A percentile compares a stretch with the other conserved stretches of the same genome.
Conservation (phyloP, 2,797 vertebrate species). For the Spinibarbus caldwelli region DNA sequence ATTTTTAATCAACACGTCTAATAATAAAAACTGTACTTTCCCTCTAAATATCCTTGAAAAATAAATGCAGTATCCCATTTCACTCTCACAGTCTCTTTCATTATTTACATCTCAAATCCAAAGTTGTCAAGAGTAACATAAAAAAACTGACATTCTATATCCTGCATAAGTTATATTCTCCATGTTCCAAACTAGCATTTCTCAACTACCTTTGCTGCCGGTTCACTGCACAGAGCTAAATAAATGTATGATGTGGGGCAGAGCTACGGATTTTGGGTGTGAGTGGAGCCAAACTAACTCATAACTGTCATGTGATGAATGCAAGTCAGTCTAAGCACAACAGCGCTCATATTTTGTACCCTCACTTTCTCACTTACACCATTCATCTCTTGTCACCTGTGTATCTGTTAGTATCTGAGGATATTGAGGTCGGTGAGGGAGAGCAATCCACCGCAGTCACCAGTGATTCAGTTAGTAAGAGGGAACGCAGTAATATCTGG, state of each 20-base stretch:
- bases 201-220: not conserved
- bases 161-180: not conserved
- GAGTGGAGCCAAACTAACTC: slow-evolving; percentile 2
- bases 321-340: slow-evolving; percentile 6
- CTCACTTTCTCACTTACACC: not conserved
- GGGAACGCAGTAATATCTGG: slow-evolving; percentile 1
- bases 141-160: not conserved
- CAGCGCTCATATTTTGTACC: slow-evolving; percentile 4
- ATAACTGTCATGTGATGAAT: slow-evolving; percentile 22
- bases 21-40: not conserved
- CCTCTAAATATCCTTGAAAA: not conserved
- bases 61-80: not conserved
- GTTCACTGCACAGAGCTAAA: slow-evolving; percentile 20
- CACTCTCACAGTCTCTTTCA: not conserved
- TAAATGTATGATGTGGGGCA: slow-evolving; percentile 16
- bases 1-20: not conserved
- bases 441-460: not conserved
- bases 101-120: not conserved
- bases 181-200: slow-evolving; percentile 1
- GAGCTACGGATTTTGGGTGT: not conserved
- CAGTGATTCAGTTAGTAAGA: slow-evolving; percentile 11
- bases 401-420: not conserved
- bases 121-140: slow-evolving; percentile 5
- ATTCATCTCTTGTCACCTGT: slow-evolving; percentile 4
- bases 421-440: not conserved